Base-by-base conservation (phyloP, 2,113 vertebrate genomes). In the Oryzias melastigma region DNA sequence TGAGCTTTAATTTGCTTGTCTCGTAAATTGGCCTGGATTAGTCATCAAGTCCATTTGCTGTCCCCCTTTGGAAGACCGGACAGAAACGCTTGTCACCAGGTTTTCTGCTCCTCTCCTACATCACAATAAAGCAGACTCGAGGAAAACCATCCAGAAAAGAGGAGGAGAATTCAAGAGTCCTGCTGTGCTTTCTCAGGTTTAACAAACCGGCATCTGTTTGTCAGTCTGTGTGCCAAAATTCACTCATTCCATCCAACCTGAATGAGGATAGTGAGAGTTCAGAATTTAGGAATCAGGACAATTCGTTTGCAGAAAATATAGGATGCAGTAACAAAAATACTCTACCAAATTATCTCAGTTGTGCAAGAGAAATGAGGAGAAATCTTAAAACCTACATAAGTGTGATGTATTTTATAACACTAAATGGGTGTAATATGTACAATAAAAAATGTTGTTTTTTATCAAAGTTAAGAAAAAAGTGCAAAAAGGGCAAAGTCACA, bases 151-250 rank as follows among this genome's bases (percentile, higher is more conserved):
- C 64, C 71, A 70, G 22, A 52, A 68, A 86, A 53, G 16, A 55
- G 67, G 29, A 61, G 50, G 52, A 52, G 73, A n/a, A n/a, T 68
- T 81, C 71, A 65, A 68, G 72, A 71, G 62, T 81, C 87, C 81
- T n/a, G 42, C 86, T 80, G 79, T 75, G 84, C 78, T 74, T 73
- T 73, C 83, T 85, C 81, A 81, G 80, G 78, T 86, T 87, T 81
- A 70, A 86, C 84, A 88, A 87, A 88, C 85, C 80, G 71, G 78
- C 88, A 88, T 86, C 88, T 86, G 89, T 74, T 87, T 76, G 78
- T 71, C 48, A 49, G 68, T 83, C 66, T 71, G 75, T 42, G 41
- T 64, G 85, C 84, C 84, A 86, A 81, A 73, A 63, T 70, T 63
- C 52, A 59, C 71, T 71, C 76, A 62, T 54, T 77, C 42, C 73